Conservation (phyloP, 2,113 vertebrate species). For the Chelonoidis abingdonii region DNA sequence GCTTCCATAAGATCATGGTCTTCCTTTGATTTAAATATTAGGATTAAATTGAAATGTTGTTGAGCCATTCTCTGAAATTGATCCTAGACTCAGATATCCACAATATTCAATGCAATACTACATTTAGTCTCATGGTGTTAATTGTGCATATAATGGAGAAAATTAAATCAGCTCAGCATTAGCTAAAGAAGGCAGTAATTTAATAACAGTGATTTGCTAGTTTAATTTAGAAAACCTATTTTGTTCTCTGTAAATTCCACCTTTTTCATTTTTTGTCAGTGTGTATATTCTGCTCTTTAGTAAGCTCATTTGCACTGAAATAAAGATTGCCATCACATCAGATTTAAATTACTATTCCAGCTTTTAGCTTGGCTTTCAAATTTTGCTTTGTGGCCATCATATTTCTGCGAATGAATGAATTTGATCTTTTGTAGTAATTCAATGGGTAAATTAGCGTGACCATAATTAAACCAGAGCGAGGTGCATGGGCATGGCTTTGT, state of each 20-base stretch:
- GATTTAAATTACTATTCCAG: not conserved
- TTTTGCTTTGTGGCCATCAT: not conserved
- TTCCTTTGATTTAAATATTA: not conserved
- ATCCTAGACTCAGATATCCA: not conserved
- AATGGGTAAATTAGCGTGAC: not conserved
- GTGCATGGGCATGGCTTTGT: not conserved
- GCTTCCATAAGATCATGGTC: not conserved
- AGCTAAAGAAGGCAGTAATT: not conserved
- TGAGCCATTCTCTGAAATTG: not conserved
- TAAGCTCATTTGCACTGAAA: accelerated
- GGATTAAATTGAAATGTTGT: not conserved
- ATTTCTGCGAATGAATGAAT: not conserved
- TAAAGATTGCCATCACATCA: not conserved
- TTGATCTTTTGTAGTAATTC: not conserved
- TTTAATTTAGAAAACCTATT: not conserved
- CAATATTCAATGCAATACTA: accelerated
- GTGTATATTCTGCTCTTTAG: not conserved
- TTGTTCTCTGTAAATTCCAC: not conserved
- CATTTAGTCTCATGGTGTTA: not conserved
- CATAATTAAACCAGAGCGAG: not conserved
- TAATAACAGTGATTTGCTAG: not conserved
- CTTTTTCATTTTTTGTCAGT: not conserved
- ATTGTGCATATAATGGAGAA: accelerated
- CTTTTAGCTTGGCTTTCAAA: not conserved
- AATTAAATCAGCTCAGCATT: not conserved